These are phyloP conservation scores for Eunapius fragilis DNA, from an alignment of 37 sponge, comb jelly and placozoan species.

Conservation along the genomic window DNA sequence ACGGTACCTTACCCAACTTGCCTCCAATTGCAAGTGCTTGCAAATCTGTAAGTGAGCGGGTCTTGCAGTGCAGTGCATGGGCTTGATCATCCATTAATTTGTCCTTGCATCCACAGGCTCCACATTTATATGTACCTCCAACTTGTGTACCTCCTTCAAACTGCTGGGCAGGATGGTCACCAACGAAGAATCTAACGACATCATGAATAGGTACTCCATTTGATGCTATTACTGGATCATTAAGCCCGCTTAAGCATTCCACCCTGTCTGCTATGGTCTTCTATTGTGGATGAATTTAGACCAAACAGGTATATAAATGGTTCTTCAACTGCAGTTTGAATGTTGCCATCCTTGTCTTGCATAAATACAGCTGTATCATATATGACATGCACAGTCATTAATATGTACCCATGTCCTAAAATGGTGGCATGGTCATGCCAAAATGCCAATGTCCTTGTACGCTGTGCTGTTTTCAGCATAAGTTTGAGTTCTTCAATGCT, in stretches of 20 bases:
- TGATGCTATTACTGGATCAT: background rate
- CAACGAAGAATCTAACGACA: too few species aligned
- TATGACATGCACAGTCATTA: slow-evolving; percentile 36
- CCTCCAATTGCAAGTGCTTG: slow-evolving; percentile 1
- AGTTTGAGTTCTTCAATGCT: background rate
- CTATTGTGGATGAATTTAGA: background rate
- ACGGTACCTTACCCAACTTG: background rate
- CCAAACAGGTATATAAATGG: background rate
- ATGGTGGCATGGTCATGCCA: slow-evolving; percentile 46
- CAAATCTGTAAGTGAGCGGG: slow-evolving; percentile 14
- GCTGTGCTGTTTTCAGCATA: slow-evolving; percentile 10
- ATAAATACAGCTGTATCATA: slow-evolving; percentile 34
- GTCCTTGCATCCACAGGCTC: too few species aligned
- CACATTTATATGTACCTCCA: too few species aligned
- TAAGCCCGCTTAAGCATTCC: background rate
- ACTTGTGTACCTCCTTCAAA: too few species aligned
- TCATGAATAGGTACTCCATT: background rate
- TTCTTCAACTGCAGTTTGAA: background rate
- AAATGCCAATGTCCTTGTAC: slow-evolving; percentile 24
- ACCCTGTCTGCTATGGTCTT: background rate
- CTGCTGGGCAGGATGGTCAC: too few species aligned
- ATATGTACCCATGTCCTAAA: slow-evolving; percentile 21
- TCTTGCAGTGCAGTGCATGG: background rate
- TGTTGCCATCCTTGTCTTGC: background rate
- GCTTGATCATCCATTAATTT: background rate